Base-by-base conservation (phyloP, 2,888 invertebrate species). In the Drosophila nr. perissopoda region DNA sequence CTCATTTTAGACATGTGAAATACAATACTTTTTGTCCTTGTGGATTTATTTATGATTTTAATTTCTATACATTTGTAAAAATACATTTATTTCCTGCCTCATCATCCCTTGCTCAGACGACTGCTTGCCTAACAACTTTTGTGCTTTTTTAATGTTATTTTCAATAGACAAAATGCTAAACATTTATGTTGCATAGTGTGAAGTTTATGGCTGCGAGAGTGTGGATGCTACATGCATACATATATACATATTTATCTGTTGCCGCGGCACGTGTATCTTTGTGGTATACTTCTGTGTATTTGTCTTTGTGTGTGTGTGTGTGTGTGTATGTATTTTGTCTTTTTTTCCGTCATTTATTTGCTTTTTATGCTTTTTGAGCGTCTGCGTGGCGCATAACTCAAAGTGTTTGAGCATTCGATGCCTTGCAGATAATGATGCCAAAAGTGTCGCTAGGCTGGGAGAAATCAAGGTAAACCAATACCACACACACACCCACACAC, bases 391-490 rank as follows among this genome's bases (percentile, higher is more conserved):
- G 83, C 90, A 88, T 89, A 83, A 88, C 80, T 90, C 85, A 90
- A 89, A 82, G 85, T 75, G 81, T 77, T 89, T 80, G 76, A 87
- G 83, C 80, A 75, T 80, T 69, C 87, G 85, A 83, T 90, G 81
- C 71, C 78, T 74, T 76, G 82, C 80, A 88, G 88, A 90, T 90
- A 90, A 90, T 90, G 88, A 88, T 89, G 88, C 83, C 70, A 74
- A 84, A 85, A 88, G 88, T 86, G 83, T 83, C 87, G 79, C 75
- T 56, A 60, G 68, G 60, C 53, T 57, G 58, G 45, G 64, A 48
- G 48, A 60, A 72, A 78, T 73, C 69, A 83, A 85, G 86, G 86
- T 88, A 82, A 86, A 74, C 73, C 78, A 80, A 87, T 73, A 63
- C 76, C 68, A 54, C 59, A 68, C 68, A 74, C 60, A 52, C 60